phyloP scores from a whole-genome alignment of 2,797 vertebrate species.

The Argentina silus region DNA sequence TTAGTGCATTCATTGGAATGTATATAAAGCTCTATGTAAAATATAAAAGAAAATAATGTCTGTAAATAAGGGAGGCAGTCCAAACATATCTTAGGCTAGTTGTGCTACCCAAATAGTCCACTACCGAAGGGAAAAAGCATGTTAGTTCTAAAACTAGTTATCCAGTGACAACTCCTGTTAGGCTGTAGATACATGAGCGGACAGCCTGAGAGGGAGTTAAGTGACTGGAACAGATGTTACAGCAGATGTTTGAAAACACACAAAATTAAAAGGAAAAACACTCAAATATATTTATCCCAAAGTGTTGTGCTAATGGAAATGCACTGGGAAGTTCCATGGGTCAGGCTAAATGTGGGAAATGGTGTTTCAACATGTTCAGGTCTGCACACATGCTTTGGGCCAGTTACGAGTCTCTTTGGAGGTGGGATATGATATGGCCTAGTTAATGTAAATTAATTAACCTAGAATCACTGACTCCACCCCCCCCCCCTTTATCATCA shows the following conservation, averaged over 20 bases:
- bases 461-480: background rate
- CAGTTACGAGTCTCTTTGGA: background rate
- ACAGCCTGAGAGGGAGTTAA: background rate
- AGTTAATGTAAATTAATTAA: conserved; percentile 2
- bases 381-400: background rate
- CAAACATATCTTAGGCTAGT: too few relatives aligned
- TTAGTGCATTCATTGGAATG: too few relatives aligned
- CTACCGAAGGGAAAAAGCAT: background rate
- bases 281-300: background rate
- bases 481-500: background rate
- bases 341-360: background rate
- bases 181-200: background rate
- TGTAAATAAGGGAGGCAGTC: too few relatives aligned
- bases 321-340: background rate
- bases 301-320: too few relatives aligned
- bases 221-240: background rate
- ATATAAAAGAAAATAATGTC: too few relatives aligned
- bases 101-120: background rate
- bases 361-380: background rate
- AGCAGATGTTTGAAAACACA: background rate
- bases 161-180: background rate
- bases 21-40: too few relatives aligned
- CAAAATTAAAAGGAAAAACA: background rate
- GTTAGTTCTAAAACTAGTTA: background rate
- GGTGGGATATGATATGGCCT: background rate